Conservation (phyloP, 1,140 invertebrate species). For the Cydia fagiglandana region DNA sequence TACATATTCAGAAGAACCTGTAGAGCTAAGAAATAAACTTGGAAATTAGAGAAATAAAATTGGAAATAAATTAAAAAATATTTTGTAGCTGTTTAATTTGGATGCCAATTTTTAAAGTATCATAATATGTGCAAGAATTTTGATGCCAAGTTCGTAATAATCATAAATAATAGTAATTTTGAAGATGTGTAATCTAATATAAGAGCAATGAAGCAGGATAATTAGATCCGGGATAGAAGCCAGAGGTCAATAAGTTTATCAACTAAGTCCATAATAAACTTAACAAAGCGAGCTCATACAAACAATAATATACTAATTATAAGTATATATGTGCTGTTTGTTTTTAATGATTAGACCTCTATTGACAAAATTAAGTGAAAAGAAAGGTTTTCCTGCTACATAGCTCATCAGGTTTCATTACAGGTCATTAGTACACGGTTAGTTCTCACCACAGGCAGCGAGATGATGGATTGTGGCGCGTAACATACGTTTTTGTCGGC, state of each 20-base stretch:
- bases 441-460: slow-evolving; percentile 67
- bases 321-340: too few species aligned
- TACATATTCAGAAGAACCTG: neutral
- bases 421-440: slow-evolving; percentile 68
- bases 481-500: slow-evolving; percentile 73
- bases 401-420: slow-evolving; percentile 35
- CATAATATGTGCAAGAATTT: neutral
- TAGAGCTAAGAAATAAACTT: slow-evolving; percentile 13
- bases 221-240: neutral
- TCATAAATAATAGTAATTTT: slow-evolving; percentile 22
- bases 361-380: slow-evolving; percentile 9
- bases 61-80: neutral
- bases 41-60: slow-evolving; percentile 18
- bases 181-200: slow-evolving; percentile 2
- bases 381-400: slow-evolving; percentile 41
- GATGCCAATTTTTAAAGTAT: neutral
- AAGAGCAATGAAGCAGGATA: slow-evolving; percentile 28
- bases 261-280: neutral
- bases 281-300: neutral
- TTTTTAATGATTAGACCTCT: too few species aligned
- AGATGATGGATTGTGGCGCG: slow-evolving; percentile 60
- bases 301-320: neutral
- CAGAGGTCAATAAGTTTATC: slow-evolving; percentile 23
- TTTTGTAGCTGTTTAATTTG: neutral
- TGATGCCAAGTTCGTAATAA: neutral